phyloP scores from a whole-genome alignment of 2,888 invertebrate genomes.

The Cyclophora punctaria region DNA sequence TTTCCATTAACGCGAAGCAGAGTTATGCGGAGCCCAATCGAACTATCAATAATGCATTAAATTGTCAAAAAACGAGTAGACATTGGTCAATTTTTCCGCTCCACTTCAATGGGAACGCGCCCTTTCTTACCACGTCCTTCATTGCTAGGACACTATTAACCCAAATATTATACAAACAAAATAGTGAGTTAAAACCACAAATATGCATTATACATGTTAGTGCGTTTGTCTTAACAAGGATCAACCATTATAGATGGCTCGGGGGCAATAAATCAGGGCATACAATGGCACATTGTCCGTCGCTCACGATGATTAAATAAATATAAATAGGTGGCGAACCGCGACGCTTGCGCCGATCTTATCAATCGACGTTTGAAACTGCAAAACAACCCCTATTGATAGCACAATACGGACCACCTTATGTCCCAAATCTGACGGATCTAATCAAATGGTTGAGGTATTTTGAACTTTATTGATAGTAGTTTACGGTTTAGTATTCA shows the following conservation, averaged over 20 bases:
- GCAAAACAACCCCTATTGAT: constrained; percentile 32
- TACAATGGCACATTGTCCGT: constrained; percentile 74
- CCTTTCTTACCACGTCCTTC: too few relatives aligned
- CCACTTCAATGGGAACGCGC: too few relatives aligned
- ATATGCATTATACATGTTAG: constrained; percentile 8
- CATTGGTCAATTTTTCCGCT: too few relatives aligned
- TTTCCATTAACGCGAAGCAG: too few relatives aligned
- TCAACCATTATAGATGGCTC: constrained; percentile 31
- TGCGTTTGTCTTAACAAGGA: constrained; percentile 25
- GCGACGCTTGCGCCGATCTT: constrained; percentile 60
- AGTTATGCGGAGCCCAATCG: too few relatives aligned
- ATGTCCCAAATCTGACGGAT: constrained; percentile 30
- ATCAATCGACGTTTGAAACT: constrained; percentile 57
- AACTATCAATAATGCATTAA: too few relatives aligned
- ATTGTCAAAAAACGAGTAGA: too few relatives aligned
- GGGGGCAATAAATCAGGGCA: constrained; percentile 61
- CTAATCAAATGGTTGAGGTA: constrained; percentile 1
- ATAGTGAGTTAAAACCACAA: constrained; percentile 2
- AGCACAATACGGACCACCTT: constrained; percentile 34
- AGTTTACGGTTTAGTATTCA: too few relatives aligned
- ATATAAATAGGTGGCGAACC: constrained; percentile 70
- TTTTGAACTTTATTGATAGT: too few relatives aligned
- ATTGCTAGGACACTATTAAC: neutral
- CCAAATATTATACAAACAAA: neutral
- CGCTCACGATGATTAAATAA: constrained; percentile 69